A percentile compares a stretch with the other conserved stretches of the same genome.
These are phyloP conservation scores for Drosophila kohkoa DNA, from an alignment of 1,140 invertebrate genomes.

Conservation along the genomic window DNA sequence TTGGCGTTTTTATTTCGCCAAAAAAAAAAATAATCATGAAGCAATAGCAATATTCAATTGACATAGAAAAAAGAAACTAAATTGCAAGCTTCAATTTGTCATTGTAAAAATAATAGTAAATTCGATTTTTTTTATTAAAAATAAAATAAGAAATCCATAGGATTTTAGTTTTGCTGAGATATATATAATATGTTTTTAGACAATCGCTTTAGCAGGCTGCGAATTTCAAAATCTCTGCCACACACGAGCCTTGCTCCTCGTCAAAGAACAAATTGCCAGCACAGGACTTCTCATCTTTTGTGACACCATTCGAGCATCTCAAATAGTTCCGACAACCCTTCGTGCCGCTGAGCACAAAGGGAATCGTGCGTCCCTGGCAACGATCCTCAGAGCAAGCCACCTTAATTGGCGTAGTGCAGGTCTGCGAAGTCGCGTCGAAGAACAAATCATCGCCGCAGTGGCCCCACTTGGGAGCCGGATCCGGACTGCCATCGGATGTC, in stretches of 20 bases:
- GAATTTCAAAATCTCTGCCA: conserved; percentile 32
- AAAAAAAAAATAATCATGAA: not conserved
- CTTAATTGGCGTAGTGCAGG: conserved; percentile 37
- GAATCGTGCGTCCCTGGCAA: conserved; percentile 63
- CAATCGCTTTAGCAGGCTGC: conserved; percentile 26
- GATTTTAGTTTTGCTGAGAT: not conserved
- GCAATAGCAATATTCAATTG: not conserved
- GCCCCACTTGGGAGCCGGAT: conserved; percentile 51
- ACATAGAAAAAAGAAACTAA: not conserved
- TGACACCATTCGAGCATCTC: conserved; percentile 48
- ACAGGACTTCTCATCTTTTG: conserved; percentile 46
- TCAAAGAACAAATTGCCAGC: conserved; percentile 63
- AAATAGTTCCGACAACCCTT: conserved; percentile 68
- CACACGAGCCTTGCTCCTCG: conserved; percentile 47
- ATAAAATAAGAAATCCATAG: conserved; percentile 20
- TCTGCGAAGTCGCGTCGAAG: conserved; percentile 55
- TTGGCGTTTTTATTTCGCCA: not conserved
- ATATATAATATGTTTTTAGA: too few species aligned
- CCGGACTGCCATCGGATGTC: conserved; percentile 38
- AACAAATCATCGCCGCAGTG: conserved; percentile 57
- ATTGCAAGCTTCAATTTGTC: not conserved
- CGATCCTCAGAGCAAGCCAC: conserved; percentile 66
- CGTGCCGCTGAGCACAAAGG: conserved; percentile 50
- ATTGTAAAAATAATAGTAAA: not conserved
- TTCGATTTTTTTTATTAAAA: conserved; percentile 7